Percentiles rank a stretch among this genome's conserved stretches.
Conservation (phyloP, 2,797 vertebrate species). For the Ataeniobius toweri region DNA sequence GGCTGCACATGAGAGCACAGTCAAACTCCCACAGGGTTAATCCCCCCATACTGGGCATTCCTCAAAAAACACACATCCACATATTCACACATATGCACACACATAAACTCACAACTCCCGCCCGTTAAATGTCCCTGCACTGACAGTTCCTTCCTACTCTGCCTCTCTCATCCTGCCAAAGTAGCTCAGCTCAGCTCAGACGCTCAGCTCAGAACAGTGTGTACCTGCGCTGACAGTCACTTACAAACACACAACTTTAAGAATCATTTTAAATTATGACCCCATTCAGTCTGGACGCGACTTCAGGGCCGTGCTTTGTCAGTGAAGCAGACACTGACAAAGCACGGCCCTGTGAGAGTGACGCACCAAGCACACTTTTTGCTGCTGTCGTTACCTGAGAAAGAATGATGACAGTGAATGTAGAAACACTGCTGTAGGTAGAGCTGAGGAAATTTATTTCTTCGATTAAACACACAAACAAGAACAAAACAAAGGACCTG, state of each 20-base stretch:
- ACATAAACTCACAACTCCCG: slow-evolving; percentile 27
- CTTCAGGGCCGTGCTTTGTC: slow-evolving; percentile 15
- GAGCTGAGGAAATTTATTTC: slow-evolving; percentile 42
- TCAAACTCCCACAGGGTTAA: slow-evolving; percentile 66
- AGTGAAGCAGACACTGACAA: background rate
- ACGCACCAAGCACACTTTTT: slow-evolving; percentile 5
- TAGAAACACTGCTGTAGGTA: slow-evolving; percentile 15
- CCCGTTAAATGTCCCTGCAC: slow-evolving; percentile 50
- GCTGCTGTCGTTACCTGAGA: slow-evolving; percentile 33
- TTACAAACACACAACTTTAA: slow-evolving; percentile 28
- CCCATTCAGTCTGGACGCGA: background rate
- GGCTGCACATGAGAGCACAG: slow-evolving; percentile 57
- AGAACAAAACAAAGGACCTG: slow-evolving; percentile 7
- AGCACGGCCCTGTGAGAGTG: background rate
- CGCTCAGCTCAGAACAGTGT: slow-evolving; percentile 55
- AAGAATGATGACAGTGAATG: slow-evolving; percentile 35
- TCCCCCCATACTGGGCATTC: slow-evolving; percentile 54
- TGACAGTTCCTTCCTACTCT: slow-evolving; percentile 64
- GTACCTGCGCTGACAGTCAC: slow-evolving; percentile 59
- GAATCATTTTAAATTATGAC: slow-evolving; percentile 14
- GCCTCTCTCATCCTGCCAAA: slow-evolving; percentile 44
- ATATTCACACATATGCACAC: background rate
- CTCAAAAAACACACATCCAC: slow-evolving; percentile 29
- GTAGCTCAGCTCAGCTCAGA: slow-evolving; percentile 31
- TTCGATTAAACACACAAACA: slow-evolving; percentile 16